Evolutionary conservation across 2,113 vertebrate species (phyloP), one percentile per base, ranked within the genome.

Genomic region (Electrona antarctica): DNA sequence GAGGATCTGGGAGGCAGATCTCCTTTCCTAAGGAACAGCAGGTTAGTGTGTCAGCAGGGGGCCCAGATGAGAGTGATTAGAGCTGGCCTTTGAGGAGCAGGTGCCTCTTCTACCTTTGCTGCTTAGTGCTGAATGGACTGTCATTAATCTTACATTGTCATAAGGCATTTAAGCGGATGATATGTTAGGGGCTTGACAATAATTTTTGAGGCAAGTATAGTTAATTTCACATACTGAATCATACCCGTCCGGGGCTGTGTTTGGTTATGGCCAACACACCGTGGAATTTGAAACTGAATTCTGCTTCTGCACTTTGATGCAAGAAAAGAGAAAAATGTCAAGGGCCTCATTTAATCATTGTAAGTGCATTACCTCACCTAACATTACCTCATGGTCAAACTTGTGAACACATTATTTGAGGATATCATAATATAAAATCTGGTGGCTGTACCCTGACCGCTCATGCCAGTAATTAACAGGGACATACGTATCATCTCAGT

Each of bases 21-120:
- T 91, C 85, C 88, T 91, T 91, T 92, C 87, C 73, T 84, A 63
- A 82, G 85, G 85, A 90, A 88, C 90, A 87, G 89, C 92, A 92
- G 91, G 93, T 93, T 93, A 92, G 88, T 72, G 71, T 89, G 87
- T 89, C 92, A 89, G 88, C 85, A 29, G 90, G 74, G 88, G 81
- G 80, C 78, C 86, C 92, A 92, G 87, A 92, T 92, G 91, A 92
- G 87, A 92, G 86, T 89, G 90, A 93, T 94, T 93, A 93, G 85
- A 85, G 81, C 48, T 69, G 73, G 80, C 82, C 86, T 92, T 90
- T 91, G 89, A 92, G 88, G 81, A 92, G 91, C 93, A 94, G 93
- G 92, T 93, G 91, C 91, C 91, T 85, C 85, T 52, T 85, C 85
- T 62, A 80, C 84, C 83, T 76, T 84, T 63, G 76, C 83, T 86